Percentiles rank a stretch among this genome's conserved stretches.
These are phyloP conservation scores for Coccyzus lansbergi DNA, from an alignment of 2,797 vertebrate species.

Conservation along the genomic window DNA sequence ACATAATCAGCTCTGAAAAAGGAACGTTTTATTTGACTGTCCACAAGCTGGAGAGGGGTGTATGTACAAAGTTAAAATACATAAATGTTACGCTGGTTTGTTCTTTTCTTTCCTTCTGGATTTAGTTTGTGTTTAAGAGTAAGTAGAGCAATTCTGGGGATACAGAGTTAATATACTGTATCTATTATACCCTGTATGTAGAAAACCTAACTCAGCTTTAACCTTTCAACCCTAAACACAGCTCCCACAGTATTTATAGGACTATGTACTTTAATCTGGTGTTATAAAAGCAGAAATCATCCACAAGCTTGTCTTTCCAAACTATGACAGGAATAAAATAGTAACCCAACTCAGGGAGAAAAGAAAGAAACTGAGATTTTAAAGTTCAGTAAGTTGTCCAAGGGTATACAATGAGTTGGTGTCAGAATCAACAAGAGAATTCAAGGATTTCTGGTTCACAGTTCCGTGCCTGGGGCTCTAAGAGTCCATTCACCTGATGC, in stretches of 20 bases:
- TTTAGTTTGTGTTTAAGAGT: background rate
- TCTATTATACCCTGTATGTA: background rate
- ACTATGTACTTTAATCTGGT: background rate
- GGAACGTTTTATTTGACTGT: background rate
- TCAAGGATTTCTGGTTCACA: background rate
- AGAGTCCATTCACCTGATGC: background rate
- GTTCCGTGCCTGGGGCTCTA: background rate
- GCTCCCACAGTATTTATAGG: background rate
- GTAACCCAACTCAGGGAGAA: background rate
- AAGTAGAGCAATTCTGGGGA: background rate
- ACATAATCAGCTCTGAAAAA: background rate
- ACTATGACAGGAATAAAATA: background rate
- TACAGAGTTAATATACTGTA: background rate
- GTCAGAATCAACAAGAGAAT: background rate
- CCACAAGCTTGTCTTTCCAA: background rate
- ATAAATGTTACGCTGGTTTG: background rate
- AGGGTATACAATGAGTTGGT: background rate
- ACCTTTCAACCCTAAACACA: background rate
- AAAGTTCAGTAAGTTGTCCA: background rate
- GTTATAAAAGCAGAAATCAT: background rate
- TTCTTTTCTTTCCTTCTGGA: background rate
- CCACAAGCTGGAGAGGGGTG: background rate
- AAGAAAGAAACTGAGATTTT: background rate
- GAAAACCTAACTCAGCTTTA: background rate
- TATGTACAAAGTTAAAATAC: background rate